phyloP scores from a whole-genome alignment of 2,797 vertebrate species.

The Meda fulgida region DNA sequence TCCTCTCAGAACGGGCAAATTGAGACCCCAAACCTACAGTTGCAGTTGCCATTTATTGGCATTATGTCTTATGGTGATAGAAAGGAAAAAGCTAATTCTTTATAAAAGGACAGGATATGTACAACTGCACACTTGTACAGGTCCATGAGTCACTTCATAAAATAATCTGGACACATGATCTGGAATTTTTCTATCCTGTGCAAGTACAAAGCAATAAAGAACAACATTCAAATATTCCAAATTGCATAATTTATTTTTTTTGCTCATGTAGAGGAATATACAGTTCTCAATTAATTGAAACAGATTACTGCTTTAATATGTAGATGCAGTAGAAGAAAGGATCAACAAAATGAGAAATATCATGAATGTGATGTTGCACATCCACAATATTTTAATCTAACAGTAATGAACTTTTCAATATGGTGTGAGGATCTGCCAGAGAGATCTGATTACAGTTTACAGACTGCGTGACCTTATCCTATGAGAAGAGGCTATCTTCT shows the following conservation, averaged over 20 bases:
- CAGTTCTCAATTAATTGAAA: neutral
- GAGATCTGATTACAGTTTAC: neutral
- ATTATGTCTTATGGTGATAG: slow-evolving; percentile 36
- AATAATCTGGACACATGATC: neutral
- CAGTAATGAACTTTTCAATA: neutral
- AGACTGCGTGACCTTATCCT: neutral
- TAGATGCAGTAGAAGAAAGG: neutral
- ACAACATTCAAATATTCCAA: neutral
- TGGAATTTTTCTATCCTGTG: neutral
- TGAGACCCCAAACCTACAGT: slow-evolving; percentile 26
- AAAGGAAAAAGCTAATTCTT: slow-evolving; percentile 8
- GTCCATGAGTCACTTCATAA: neutral
- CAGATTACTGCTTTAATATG: neutral
- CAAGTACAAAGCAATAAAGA: neutral
- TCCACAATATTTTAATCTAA: neutral
- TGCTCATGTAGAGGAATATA: neutral
- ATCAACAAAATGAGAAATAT: neutral
- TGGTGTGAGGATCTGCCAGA: neutral
- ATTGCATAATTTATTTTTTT: neutral
- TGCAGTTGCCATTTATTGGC: slow-evolving; percentile 40
- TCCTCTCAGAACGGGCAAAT: slow-evolving; percentile 29
- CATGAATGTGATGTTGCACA: neutral
- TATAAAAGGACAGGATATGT: slow-evolving; percentile 24
- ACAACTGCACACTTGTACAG: neutral
- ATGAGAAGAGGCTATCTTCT: neutral